Evolutionary conservation across 1,140 invertebrate genomes (phyloP).

Genomic region (Zophobas atratus): DNA sequence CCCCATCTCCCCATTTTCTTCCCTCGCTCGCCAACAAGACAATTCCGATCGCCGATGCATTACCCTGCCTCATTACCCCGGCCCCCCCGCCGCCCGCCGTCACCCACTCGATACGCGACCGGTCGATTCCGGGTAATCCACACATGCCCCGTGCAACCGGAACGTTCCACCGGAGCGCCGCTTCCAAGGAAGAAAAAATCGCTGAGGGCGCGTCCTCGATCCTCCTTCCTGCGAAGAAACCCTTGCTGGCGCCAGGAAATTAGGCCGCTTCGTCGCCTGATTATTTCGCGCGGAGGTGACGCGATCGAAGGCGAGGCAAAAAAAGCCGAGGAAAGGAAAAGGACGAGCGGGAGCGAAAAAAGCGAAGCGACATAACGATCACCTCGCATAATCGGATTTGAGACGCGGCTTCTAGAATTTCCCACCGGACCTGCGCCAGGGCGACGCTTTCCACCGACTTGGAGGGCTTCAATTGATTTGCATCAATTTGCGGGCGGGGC

Average conservation of each 20-base stretch:
- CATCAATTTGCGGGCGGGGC: constrained; percentile 49
- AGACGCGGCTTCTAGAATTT: constrained; percentile 36
- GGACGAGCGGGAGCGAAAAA: neutral
- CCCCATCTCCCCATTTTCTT: too few relatives aligned
- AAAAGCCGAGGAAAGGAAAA: too few relatives aligned
- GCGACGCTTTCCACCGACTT: constrained; percentile 42
- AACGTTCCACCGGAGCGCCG: neutral
- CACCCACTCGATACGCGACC: constrained; percentile 25
- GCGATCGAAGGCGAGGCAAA: neutral
- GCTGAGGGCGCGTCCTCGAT: neutral
- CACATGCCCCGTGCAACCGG: constrained; percentile 31
- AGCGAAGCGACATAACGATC: constrained; percentile 35
- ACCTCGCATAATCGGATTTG: constrained; percentile 37
- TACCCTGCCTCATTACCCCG: too few relatives aligned
- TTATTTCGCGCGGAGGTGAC: constrained; percentile 7
- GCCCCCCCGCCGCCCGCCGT: too few relatives aligned
- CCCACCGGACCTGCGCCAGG: constrained; percentile 27
- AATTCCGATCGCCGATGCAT: too few relatives aligned
- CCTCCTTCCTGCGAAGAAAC: constrained; percentile 14
- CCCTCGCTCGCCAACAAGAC: too few relatives aligned
- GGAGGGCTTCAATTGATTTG: constrained; percentile 58
- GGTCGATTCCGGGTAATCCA: constrained; percentile 39
- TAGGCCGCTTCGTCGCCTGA: constrained; percentile 20
- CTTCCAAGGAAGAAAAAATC: neutral
- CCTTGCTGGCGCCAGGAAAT: constrained; percentile 38